Conservation (phyloP, 2,113 vertebrate genomes). For the Alethe castanea region DNA sequence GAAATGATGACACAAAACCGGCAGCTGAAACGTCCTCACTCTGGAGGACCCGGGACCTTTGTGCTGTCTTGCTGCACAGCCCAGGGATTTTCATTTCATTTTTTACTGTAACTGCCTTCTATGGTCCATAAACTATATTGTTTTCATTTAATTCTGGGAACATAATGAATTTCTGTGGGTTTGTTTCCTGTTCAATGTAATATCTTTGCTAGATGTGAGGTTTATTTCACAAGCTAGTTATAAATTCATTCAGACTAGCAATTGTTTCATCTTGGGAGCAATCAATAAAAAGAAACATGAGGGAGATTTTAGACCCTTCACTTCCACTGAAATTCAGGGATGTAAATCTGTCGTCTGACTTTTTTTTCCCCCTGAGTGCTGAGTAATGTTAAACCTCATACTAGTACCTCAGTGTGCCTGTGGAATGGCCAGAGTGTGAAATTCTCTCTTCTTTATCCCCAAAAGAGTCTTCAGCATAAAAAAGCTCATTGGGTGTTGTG, state of each 20-base stretch:
- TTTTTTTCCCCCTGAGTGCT: not conserved
- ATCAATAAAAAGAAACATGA: conserved; percentile 61
- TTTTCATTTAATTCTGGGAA: conserved; percentile 67
- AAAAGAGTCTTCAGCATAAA: not conserved
- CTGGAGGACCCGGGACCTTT: not conserved
- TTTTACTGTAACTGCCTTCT: conserved; percentile 48
- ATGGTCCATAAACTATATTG: conserved; percentile 59
- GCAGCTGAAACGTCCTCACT: not conserved
- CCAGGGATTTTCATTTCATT: conserved; percentile 3
- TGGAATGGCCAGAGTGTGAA: not conserved
- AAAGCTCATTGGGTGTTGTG: not conserved
- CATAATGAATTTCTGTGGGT: conserved; percentile 65
- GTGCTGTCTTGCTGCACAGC: not conserved
- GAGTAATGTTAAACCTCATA: conserved; percentile 12
- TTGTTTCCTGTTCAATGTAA: conserved; percentile 60
- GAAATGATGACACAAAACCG: conserved; percentile 43
- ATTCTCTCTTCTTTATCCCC: not conserved
- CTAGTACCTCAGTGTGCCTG: not conserved
- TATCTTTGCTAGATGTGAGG: conserved; percentile 60
- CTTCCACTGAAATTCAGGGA: conserved; percentile 55
- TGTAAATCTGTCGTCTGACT: conserved; percentile 26
- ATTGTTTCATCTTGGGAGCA: conserved; percentile 60
- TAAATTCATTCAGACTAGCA: conserved; percentile 49
- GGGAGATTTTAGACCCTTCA: conserved; percentile 54
- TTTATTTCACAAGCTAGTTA: conserved; percentile 63